Conservation (phyloP, 2,888 invertebrate genomes). For the Nephrocerus scutellatus region DNA sequence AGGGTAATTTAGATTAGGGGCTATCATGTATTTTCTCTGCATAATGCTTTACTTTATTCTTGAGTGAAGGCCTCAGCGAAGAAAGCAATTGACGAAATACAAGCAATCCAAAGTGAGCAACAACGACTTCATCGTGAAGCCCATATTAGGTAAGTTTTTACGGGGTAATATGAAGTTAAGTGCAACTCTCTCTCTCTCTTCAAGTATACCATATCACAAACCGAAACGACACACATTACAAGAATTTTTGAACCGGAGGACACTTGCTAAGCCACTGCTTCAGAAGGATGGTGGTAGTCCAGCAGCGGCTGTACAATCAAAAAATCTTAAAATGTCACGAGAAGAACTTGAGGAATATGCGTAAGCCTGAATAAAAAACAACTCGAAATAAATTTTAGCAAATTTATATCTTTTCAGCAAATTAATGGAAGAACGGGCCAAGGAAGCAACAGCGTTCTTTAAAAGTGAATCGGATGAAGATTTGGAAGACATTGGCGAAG, state of each 20-base stretch:
- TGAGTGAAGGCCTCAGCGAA: slow-evolving; percentile 57
- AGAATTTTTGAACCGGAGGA: slow-evolving; percentile 60
- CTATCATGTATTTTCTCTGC: too few species aligned
- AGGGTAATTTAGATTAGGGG: too few species aligned
- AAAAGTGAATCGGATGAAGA: slow-evolving; percentile 56
- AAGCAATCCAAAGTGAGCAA: slow-evolving; percentile 74
- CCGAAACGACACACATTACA: slow-evolving; percentile 72
- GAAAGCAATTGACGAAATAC: slow-evolving; percentile 62
- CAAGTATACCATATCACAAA: slow-evolving; percentile 74
- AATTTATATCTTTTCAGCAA: slow-evolving; percentile 47
- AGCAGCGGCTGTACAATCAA: slow-evolving; percentile 23
- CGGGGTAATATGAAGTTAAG: too few species aligned
- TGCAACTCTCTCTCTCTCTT: too few species aligned
- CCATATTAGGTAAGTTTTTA: slow-evolving; percentile 48
- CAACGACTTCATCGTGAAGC: slow-evolving; percentile 74
- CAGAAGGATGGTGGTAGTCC: slow-evolving; percentile 26
- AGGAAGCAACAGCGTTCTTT: slow-evolving; percentile 67
- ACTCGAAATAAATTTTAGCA: not conserved
- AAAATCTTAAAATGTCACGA: slow-evolving; percentile 58
- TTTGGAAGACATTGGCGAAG: slow-evolving; percentile 16
- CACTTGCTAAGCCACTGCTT: slow-evolving; percentile 31
- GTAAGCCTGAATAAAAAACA: slow-evolving; percentile 46
- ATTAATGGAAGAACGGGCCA: slow-evolving; percentile 63
- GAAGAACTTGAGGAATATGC: slow-evolving; percentile 59
- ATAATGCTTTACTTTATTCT: slow-evolving; percentile 4